A percentile compares a stretch with the other conserved stretches of the same genome.
Evolutionary conservation across 2,113 vertebrate species (phyloP).

Genomic region (Turnix velox): DNA sequence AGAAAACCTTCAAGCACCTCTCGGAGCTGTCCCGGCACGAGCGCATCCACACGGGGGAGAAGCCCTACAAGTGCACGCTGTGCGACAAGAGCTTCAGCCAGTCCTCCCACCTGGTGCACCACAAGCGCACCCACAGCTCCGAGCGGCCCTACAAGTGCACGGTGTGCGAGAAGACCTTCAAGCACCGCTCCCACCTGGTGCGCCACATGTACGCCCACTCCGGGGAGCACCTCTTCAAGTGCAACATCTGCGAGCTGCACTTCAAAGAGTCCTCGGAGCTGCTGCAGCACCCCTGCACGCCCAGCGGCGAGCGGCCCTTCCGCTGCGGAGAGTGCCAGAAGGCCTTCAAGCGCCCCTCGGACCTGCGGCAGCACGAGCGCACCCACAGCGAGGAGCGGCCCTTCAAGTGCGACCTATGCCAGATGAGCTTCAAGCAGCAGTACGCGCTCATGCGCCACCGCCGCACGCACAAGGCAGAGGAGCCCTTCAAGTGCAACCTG

Average conservation of each 20-base stretch:
- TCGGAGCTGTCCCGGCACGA: constrained; percentile 93
- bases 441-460: constrained; percentile 91
- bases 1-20: constrained; percentile 95
- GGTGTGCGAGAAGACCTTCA: constrained; percentile 96
- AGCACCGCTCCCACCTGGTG: constrained; percentile 96
- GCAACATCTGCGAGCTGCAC: constrained; percentile 92
- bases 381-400: constrained; percentile 96
- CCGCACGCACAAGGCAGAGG: constrained; percentile 87
- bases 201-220: constrained; percentile 98
- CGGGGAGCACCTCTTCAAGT: constrained; percentile 91
- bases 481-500: constrained; percentile 90
- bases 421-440: constrained; percentile 99
- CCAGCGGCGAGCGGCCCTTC: constrained; percentile 91
- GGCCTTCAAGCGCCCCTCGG: constrained; percentile 92
- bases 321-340: constrained; percentile 92
- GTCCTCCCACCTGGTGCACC: constrained; percentile 94
- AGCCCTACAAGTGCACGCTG: constrained; percentile 94
- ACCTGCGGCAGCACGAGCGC: constrained; percentile 93
- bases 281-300: constrained; percentile 94
- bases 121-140: constrained; percentile 94
- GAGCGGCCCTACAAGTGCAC: constrained; percentile 96
- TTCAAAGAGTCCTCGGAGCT: constrained; percentile 96
- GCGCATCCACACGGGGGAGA: constrained; percentile 94
- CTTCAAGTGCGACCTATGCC: constrained; percentile 96
- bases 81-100: constrained; percentile 98